Base-by-base conservation (phyloP, 2,888 invertebrate species). In the Chrysodeixis includens region DNA sequence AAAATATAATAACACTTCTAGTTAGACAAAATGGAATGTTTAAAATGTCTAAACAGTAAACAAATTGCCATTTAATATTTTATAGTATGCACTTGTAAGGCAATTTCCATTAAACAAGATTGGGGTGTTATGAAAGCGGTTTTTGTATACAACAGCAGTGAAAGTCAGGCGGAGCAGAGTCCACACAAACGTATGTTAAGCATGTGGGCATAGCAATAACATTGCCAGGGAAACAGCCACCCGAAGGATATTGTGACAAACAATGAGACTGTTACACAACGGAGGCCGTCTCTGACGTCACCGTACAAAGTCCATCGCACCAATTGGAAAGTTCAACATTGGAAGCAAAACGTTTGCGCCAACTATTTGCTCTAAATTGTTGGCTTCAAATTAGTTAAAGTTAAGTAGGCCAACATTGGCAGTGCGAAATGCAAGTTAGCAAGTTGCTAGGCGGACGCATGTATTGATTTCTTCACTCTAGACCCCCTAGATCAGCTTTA, bases 321-420 rank as follows among this genome's bases (percentile, higher is more conserved):
- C 87, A 90, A 90, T 90, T 90, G 89, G 90, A 89, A 90, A 90
- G 90, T 89, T 86, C 86, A 90, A 87, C 83, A 78, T 71, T 80
- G 66, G 66, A 79, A 75, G 70, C 75, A 77, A 69, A 71, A 78
- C 62, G 65, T 81, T 71, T 74, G 77, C 79, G 77, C 74, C 79
- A 81, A 74, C 70, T 76, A 75, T 76, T 79, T 74, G 74, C 57
- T 61, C 74, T 75, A 68, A 82, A 79, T 72, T 65, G 71, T 78
- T 58, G 62, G 56, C 46, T 80, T 71, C 44, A 62, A 79, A 79
- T 79, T 62, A 66, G 59, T 63, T 77, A 62, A 54, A 64, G 66
- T 49, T 70, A 72, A 79, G 51, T 80, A 65, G 78, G 78, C 65
- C 71, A 80, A 70, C 65, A 68, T 68, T 71, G 69, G 65, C 62